Evolutionary conservation across 2,797 vertebrate species (phyloP), one percentile per base, ranked within the genome.

Genomic region (Propithecus deckenii): DNA sequence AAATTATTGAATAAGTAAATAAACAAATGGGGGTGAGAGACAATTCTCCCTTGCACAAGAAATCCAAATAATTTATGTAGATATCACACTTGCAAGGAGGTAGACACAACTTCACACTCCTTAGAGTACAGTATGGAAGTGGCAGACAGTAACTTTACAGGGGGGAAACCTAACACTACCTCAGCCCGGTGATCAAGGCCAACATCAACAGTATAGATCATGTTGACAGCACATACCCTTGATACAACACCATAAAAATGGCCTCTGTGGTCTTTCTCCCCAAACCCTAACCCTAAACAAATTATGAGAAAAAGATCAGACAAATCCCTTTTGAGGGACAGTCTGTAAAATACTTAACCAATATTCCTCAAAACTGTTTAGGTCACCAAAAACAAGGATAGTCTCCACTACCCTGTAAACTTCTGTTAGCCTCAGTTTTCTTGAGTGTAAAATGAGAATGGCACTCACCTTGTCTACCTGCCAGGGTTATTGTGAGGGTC

Each of bases 91-190:
- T 50, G 57, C 50, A 43, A 17, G 3, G 20, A 61, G 28, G 18
- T 1, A 0, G 35, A 48, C 17, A 13, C 43, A 38, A 2, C 1
- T 4, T 3, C 23, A 15, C 0, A 25, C 5, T 12, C 46, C 55
- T 65, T 11, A 7, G 28, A 35, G 8, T 2, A 10, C 1, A n/a
- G 12, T 10, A 2, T 1, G 0, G 5, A 75, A 23, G 7, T 20
- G 52, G 1, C 20, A 0, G 2, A 30, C 1, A 52, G 25, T 23
- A 48, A 6, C 46, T 57, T 61, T 11, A 18, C 9, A 2, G 28
- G 25, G 22, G 14, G 30, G 71, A n/a, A 25, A 12, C 57, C 52
- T n/a, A 79, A 55, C 12, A 30, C 2, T 4, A 2, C 11, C 43
- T 69, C 11, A 20, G 23, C 55, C 46, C 5, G 38, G 46, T 7